These are phyloP conservation scores for Drosophila equinoxialis DNA, from an alignment of 1,140 invertebrate genomes.

Conservation along the genomic window DNA sequence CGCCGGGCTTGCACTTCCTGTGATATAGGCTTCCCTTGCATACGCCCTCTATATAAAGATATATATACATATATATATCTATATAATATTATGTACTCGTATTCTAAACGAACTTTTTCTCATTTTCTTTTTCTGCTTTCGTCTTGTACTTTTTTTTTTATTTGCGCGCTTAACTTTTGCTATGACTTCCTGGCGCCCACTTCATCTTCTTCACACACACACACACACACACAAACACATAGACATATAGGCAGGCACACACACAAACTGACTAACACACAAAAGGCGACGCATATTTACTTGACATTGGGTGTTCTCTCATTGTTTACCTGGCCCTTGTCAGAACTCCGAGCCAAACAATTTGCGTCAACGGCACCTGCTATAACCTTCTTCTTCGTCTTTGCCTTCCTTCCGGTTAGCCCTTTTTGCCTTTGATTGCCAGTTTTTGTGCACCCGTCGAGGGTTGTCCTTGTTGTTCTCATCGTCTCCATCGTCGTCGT, in stretches of 20 bases:
- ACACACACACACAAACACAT: slow-evolving; percentile 7
- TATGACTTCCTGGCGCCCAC: slow-evolving; percentile 57
- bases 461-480: slow-evolving; percentile 4
- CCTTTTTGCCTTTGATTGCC: slow-evolving; percentile 13
- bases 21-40: slow-evolving; percentile 26
- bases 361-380: slow-evolving; percentile 73
- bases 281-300: slow-evolving; percentile 68
- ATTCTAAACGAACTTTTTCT: slow-evolving; percentile 46
- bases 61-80: slow-evolving; percentile 3
- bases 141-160: slow-evolving; percentile 53
- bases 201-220: slow-evolving; percentile 61
- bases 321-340: slow-evolving; percentile 74
- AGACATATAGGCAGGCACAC: background rate
- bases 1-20: slow-evolving; percentile 55
- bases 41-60: slow-evolving; percentile 5
- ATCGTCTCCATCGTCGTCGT: slow-evolving; percentile 24
- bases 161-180: slow-evolving; percentile 70
- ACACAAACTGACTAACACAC: background rate
- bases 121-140: slow-evolving; percentile 25
- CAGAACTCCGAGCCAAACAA: slow-evolving; percentile 67
- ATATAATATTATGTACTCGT: slow-evolving; percentile 10
- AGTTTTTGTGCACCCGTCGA: slow-evolving; percentile 29
- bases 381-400: slow-evolving; percentile 1
- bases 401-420: background rate
- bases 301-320: slow-evolving; percentile 56